Base-by-base conservation (phyloP, 64 coral and sea anemone species). In the Actinia tenebrosa region DNA sequence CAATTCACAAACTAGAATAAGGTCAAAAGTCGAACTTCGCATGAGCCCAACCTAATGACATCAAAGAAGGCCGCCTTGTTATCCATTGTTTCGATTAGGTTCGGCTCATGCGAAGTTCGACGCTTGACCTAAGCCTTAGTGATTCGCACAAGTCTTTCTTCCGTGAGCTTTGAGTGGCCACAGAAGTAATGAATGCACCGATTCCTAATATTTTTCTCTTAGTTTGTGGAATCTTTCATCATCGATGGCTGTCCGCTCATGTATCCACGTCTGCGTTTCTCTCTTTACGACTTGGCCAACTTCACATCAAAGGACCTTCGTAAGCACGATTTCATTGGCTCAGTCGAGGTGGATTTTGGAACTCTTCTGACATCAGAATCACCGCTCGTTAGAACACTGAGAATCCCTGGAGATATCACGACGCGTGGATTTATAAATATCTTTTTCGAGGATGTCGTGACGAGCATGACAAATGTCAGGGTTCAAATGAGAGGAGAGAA, bases 291-390 rank as follows among this genome's bases (percentile, higher is more conserved):
- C 62, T 83, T 99, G 81, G 93, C 93, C 17, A 99, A 99, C 83
- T 99, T 99, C 77, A 99, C 96, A 15, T 94, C 90, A 23, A 98
- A 94, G 43, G 96, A 99, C 78, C 91, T 99, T 18, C 93, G 93
- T 54, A 99, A 99, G 80, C 96, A 99, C 52, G 93, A 99, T 56
- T 95, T 99, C 84, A 95, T 99, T 25, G 96, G 93, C 11, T 92
- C 81, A 5, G 53, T 93, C 20, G 96, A 99, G 90, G 78, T 99
- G 20, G 91, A 99, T 42, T 61, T 95, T 15, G 91, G 83, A 77
- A 77, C 66, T 4, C 22, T 99, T 17, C 50, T 99, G 64, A 84
- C 85, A 18, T 68, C 81, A 9, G 81, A 84, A 2, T 17, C 72
- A 18, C 89, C 96, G 0, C 53, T 88, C 16, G 80, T 92, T 27